These are phyloP conservation scores for Antheraea pernyi DNA, from an alignment of 1,140 invertebrate genomes.

Conservation along the genomic window DNA sequence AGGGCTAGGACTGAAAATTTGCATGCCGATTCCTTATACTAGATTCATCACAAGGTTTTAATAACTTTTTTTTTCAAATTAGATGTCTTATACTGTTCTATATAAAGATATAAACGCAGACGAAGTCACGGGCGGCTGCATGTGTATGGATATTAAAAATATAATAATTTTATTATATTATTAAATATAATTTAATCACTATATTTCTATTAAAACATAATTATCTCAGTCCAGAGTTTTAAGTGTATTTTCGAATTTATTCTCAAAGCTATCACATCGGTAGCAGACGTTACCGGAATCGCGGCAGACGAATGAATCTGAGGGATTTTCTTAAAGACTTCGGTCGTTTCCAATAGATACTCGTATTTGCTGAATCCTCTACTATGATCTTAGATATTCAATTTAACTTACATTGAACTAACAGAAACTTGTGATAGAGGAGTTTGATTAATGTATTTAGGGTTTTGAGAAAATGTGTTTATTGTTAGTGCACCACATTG, in stretches of 20 bases:
- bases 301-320: slow-evolving; percentile 34
- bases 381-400: slow-evolving; percentile 43
- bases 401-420: slow-evolving; percentile 39
- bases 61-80: too few species aligned
- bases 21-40: too few species aligned
- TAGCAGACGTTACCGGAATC: slow-evolving; percentile 21
- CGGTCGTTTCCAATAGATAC: slow-evolving; percentile 43
- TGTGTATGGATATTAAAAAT: too few species aligned
- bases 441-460: too few species aligned
- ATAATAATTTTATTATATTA: too few species aligned
- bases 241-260: slow-evolving; percentile 4
- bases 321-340: slow-evolving; percentile 47
- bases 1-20: too few species aligned
- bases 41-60: too few species aligned
- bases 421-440: slow-evolving; percentile 25
- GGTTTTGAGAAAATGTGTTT: too few species aligned
- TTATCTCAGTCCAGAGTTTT: neutral
- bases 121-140: too few species aligned
- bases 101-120: too few species aligned
- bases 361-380: slow-evolving; percentile 48
- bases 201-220: neutral
- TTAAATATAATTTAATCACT: neutral
- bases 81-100: too few species aligned
- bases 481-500: too few species aligned
- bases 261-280: neutral